Evolutionary conservation across 2,113 vertebrate genomes (phyloP).

Genomic region (Myiozetetes cayanensis): DNA sequence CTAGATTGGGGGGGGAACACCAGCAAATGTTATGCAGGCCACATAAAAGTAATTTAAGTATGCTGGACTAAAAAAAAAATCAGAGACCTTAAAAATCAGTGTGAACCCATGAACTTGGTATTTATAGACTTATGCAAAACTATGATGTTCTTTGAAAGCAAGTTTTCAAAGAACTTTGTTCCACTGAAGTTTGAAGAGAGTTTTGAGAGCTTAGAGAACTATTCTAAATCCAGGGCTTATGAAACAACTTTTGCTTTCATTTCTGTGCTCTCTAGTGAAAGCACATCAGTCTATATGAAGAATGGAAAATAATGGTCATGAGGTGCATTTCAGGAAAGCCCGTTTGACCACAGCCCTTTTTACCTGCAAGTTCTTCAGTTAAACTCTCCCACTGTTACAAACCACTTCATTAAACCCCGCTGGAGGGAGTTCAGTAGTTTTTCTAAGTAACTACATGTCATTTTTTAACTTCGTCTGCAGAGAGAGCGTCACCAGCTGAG

Average conservation of each 20-base stretch:
- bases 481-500: fast-evolving
- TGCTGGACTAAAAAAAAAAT: not conserved
- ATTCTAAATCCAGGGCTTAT: not conserved
- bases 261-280: fast-evolving
- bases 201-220: not conserved
- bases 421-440: not conserved
- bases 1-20: not conserved
- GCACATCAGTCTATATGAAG: fast-evolving
- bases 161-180: not conserved
- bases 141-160: fast-evolving
- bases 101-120: not conserved
- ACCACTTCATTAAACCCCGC: not conserved
- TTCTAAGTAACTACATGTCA: fast-evolving
- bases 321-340: too few species aligned
- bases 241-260: not conserved
- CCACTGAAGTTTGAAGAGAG: too few species aligned
- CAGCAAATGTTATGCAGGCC: not conserved
- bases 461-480: not conserved
- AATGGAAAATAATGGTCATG: fast-evolving
- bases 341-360: not conserved
- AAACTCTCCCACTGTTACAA: not conserved
- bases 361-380: not conserved
- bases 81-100: not conserved
- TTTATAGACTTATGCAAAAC: not conserved
- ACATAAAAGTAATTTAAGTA: not conserved